phyloP scores from a whole-genome alignment of 2,888 invertebrate genomes.

The Eilema griseolum region DNA sequence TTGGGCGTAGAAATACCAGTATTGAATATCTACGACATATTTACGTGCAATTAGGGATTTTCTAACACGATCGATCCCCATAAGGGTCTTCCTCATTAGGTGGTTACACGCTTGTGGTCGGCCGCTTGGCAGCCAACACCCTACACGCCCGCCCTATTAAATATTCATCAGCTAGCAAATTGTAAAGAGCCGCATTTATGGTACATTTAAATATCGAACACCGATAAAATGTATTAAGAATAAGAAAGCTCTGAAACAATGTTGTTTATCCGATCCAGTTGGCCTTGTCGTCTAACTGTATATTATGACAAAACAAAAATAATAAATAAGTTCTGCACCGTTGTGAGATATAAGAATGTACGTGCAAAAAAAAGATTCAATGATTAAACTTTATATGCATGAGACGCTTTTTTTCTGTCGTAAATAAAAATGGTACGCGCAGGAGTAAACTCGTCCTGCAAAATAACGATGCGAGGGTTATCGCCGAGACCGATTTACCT shows the following conservation, averaged over 20 bases:
- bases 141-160: slow-evolving; percentile 67
- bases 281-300: slow-evolving; percentile 68
- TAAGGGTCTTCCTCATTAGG: slow-evolving; percentile 80
- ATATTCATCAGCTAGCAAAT: slow-evolving; percentile 79
- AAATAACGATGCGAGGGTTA: slow-evolving; percentile 72
- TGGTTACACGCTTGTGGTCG: slow-evolving; percentile 66
- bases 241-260: slow-evolving; percentile 67
- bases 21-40: slow-evolving; percentile 77
- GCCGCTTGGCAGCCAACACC: slow-evolving; percentile 53
- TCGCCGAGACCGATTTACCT: slow-evolving; percentile 79
- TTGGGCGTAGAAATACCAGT: slow-evolving; percentile 68
- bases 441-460: slow-evolving; percentile 69
- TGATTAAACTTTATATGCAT: slow-evolving; percentile 74
- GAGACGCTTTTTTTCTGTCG: slow-evolving; percentile 71
- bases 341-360: slow-evolving; percentile 61
- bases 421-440: slow-evolving; percentile 75
- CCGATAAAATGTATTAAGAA: slow-evolving; percentile 71
- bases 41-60: slow-evolving; percentile 80
- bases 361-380: slow-evolving; percentile 59
- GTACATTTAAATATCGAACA: slow-evolving; percentile 68
- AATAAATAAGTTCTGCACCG: slow-evolving; percentile 42
- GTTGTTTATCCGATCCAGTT: slow-evolving; percentile 72
- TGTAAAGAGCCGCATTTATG: slow-evolving; percentile 72
- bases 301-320: slow-evolving; percentile 51
- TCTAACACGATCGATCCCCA: slow-evolving; percentile 74